Base-by-base conservation (phyloP, 2,113 vertebrate genomes). In the Oreochromis niloticus region DNA sequence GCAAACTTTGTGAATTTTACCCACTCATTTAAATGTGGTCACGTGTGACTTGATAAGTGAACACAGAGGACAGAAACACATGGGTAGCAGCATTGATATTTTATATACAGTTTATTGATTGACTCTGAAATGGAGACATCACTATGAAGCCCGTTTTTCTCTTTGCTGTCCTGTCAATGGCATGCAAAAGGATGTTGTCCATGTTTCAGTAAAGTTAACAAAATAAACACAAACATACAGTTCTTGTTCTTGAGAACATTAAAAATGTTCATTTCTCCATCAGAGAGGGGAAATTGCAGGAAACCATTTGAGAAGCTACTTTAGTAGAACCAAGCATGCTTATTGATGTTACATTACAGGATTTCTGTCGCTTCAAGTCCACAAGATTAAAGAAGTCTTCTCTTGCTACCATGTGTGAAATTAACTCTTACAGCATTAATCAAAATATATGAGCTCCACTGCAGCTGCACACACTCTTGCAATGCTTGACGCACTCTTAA, bases 321-420 rank as follows among this genome's bases (percentile, higher is more conserved):
- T 78, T 32, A 27, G 30, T 71, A 66, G 39, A 81, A 85, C 68
- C 54, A 22, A 52, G 14, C 10, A 55, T 41, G 19, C 36, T 86
- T 86, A 83, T n/a, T 66, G 57, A 86, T 9, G 9, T 50, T n/a
- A 55, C 41, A 56, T 81, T 80, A 66, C 30, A 63, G 73, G 12
- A 83, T 63, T 79, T 81, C 34, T 78, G 68, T 61, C 30, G 30
- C 32, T 85, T 83, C 9, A 82, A 87, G 83, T 82, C 46, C 55
- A 71, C 79, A 10, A 17, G 84, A 86, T 92, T 80, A 71, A 81
- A 93, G 61, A 50, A 68, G 54, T 75, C 80, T 92, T 82, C 83
- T 81, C 80, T 73, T 24, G 54, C 89, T 84, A 79, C 86, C 91
- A 86, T 87, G 90, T 93, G 91, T 92, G 82, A 93, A 93, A 93